Percentiles rank a stretch among this genome's conserved stretches.
These are phyloP conservation scores for Argyresthia goedartella DNA, from an alignment of 2,888 invertebrate species.

Conservation along the genomic window DNA sequence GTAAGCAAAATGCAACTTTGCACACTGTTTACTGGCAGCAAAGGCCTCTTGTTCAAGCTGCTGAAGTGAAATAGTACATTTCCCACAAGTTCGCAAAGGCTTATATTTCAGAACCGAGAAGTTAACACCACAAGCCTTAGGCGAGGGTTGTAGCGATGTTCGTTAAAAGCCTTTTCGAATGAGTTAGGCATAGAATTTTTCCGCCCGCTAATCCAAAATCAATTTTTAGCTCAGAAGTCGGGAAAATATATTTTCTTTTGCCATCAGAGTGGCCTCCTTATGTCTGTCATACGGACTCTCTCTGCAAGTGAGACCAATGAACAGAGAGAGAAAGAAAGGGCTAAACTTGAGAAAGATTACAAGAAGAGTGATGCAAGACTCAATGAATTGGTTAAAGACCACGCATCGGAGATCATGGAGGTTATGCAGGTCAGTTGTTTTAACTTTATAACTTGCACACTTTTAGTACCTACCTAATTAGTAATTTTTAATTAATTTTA, in stretches of 20 bases:
- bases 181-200: background rate
- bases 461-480: background rate
- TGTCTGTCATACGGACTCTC: constrained; percentile 94
- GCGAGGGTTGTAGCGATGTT: too few species aligned
- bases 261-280: constrained; percentile 83
- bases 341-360: constrained; percentile 93
- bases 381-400: constrained; percentile 88
- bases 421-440: constrained; percentile 74
- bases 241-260: background rate
- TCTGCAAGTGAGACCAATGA: constrained; percentile 95
- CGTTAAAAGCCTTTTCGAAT: too few species aligned
- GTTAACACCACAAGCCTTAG: too few species aligned
- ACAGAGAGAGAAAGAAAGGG: constrained; percentile 92
- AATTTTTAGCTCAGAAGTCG: too few species aligned
- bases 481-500: too few species aligned
- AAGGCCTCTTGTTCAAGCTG: too few species aligned
- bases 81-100: background rate
- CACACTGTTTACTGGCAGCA: too few species aligned
- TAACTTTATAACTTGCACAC: background rate
- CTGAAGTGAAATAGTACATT: too few species aligned
- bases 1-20: background rate
- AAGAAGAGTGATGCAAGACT: constrained; percentile 90
- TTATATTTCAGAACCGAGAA: background rate
- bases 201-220: background rate
- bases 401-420: constrained; percentile 89